Conservation (phyloP, 2,888 invertebrate genomes). For the Callosobruchus maculatus region DNA sequence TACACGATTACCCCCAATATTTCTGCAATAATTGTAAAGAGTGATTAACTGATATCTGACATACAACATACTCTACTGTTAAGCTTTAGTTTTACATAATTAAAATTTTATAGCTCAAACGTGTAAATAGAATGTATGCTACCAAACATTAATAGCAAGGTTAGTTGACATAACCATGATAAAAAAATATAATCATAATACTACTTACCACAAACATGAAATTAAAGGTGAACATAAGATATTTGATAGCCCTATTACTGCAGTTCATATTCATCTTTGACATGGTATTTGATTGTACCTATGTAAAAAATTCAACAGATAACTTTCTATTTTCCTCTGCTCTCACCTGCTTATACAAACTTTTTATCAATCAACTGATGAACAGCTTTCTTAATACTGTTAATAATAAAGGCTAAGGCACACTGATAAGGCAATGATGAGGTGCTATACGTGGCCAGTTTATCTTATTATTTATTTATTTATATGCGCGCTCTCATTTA, state of each 20-base stretch:
- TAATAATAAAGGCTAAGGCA: neutral
- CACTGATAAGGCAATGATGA: neutral
- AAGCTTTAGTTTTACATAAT: neutral
- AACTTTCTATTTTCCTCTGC: neutral
- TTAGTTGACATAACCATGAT: neutral
- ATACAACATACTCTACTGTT: neutral
- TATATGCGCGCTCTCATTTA: constrained; percentile 14
- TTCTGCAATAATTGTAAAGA: no score
- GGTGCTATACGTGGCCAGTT: constrained; percentile 6
- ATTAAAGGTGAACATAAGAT: constrained; percentile 81
- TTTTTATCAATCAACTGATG: neutral
- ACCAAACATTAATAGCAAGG: neutral
- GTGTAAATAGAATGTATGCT: neutral
- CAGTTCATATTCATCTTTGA: constrained; percentile 38
- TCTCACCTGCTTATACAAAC: neutral
- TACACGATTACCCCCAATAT: no score
- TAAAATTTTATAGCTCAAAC: neutral
- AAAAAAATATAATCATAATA: neutral
- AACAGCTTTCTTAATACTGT: neutral
- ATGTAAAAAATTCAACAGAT: neutral
- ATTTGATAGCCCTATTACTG: constrained; percentile 66
- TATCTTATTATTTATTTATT: constrained; percentile 10
- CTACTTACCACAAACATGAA: constrained; percentile 79
- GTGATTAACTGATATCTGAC: neutral
- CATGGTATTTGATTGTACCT: neutral